phyloP scores from a whole-genome alignment of 1,140 invertebrate species.

The Musca domestica region DNA sequence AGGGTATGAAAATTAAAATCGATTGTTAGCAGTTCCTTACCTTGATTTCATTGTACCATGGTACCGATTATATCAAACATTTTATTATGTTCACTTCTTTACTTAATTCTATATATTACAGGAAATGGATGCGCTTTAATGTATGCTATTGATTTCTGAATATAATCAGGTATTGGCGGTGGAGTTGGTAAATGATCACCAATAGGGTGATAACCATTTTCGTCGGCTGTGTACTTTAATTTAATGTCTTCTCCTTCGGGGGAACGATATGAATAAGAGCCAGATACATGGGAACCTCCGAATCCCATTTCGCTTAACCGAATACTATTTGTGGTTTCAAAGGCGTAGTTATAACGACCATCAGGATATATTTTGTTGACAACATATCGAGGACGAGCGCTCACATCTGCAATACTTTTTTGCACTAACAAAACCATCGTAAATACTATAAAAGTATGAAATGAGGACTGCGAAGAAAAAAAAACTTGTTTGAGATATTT shows the following conservation, averaged over 20 bases:
- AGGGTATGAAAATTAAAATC: too few species aligned
- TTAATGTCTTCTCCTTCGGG: conserved; percentile 54
- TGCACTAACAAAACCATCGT: too few species aligned
- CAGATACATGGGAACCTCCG: conserved; percentile 35
- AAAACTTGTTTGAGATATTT: too few species aligned
- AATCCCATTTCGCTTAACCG: conserved; percentile 58
- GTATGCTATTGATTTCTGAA: conserved; percentile 61
- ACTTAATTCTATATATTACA: too few species aligned
- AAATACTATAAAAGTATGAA: too few species aligned
- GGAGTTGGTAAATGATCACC: conserved; percentile 74
- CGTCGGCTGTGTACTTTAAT: conserved; percentile 70
- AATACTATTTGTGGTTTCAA: conserved; percentile 63
- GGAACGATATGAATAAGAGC: conserved; percentile 39
- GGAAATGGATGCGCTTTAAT: conserved; percentile 58
- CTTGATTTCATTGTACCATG: too few species aligned
- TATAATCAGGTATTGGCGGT: conserved; percentile 72
- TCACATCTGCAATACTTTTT: too few species aligned
- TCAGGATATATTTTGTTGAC: conserved; percentile 59
- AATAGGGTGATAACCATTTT: conserved; percentile 71
- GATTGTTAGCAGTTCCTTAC: too few species aligned
- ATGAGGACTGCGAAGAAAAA: too few species aligned
- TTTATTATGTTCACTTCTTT: too few species aligned
- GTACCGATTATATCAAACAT: too few species aligned
- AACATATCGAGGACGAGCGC: too few species aligned
- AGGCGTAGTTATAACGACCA: conserved; percentile 57